Base-by-base conservation (phyloP, 2,888 invertebrate species). In the Ceraclea dissimilis region DNA sequence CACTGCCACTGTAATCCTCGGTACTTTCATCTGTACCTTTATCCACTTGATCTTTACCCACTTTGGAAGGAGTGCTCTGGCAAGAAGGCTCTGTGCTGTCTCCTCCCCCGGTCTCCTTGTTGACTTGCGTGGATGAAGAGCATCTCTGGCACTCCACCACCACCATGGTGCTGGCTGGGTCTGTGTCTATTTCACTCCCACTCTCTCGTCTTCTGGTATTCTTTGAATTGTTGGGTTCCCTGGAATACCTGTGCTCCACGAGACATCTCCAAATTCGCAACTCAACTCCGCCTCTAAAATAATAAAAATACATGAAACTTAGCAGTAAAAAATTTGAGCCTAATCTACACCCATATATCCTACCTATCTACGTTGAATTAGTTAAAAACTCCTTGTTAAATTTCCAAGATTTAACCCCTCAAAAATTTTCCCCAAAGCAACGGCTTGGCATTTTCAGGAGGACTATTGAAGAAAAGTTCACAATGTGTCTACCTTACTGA, bases 201-300 rank as follows among this genome's bases (percentile, higher is more conserved):
- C 76, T 63, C 0, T 72, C 66, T 17, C 76, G 69, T 57, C 60
- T 51, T 33, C 20, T 19, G 48, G 52, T 21, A 16, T 26, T 47
- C n/a, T 54, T 54, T 4, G 50, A 17, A 19, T 53, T 51, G 11
- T 53, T 53, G 43, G 52, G 13, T 20, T 48, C 51, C n/a, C 52
- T 57, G 13, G 49, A 31, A 33, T 56, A 56, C 57, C 86, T 76
- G 66, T 83, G 80, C 46, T 83, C 80, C 57, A 81, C 70, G 54
- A 95, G 84, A 0, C 90, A 87, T 60, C 86, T 84, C 94, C 94
- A 95, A 60, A 95, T 75, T 54, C 88, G 82, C 49, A 93, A 81
- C 68, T 93, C 89, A 20, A 89, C 80, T 43, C 93, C 93, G 52
- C 90, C 87, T 68, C 89, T 90, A 73, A 53, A 69, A 68, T 62